Conservation (phyloP, 2,888 invertebrate genomes). For the Amiota communis region DNA sequence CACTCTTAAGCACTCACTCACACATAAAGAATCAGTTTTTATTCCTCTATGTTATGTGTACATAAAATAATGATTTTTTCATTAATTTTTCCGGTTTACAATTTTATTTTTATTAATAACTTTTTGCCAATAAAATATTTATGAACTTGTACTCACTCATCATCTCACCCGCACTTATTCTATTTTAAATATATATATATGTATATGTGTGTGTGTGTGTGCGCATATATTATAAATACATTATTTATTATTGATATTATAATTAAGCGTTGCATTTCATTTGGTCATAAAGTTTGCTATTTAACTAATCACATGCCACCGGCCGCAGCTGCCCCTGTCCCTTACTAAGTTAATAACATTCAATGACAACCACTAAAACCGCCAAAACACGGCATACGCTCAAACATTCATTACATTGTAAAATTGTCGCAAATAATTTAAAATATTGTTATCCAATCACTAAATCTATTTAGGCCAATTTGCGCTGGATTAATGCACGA, state of each 20-base stretch:
- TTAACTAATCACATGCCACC: background rate
- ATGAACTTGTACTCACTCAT: background rate
- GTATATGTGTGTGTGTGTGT: no score
- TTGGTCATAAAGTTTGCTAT: background rate
- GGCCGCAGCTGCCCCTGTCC: no score
- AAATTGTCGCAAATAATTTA: slow-evolving; percentile 46
- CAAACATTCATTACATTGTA: slow-evolving; percentile 4
- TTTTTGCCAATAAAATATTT: slow-evolving; percentile 4
- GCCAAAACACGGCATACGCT: slow-evolving; percentile 5
- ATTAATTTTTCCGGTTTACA: background rate
- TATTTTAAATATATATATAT: background rate
- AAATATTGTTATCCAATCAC: slow-evolving; percentile 55
- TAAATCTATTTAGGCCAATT: slow-evolving; percentile 56
- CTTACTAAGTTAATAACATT: background rate
- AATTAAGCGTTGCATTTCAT: slow-evolving; percentile 17
- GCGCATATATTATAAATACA: background rate
- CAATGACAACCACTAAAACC: background rate
- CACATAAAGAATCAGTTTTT: background rate
- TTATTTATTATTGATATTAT: slow-evolving; percentile 15
- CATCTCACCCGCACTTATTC: background rate
- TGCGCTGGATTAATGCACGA: slow-evolving; percentile 47
- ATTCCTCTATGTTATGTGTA: background rate
- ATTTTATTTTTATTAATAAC: no score
- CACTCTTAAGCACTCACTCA: background rate
- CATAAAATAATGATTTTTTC: no score